Evolutionary conservation across 2,888 invertebrate species (phyloP).

Genomic region (Camptogramma bilineatum): DNA sequence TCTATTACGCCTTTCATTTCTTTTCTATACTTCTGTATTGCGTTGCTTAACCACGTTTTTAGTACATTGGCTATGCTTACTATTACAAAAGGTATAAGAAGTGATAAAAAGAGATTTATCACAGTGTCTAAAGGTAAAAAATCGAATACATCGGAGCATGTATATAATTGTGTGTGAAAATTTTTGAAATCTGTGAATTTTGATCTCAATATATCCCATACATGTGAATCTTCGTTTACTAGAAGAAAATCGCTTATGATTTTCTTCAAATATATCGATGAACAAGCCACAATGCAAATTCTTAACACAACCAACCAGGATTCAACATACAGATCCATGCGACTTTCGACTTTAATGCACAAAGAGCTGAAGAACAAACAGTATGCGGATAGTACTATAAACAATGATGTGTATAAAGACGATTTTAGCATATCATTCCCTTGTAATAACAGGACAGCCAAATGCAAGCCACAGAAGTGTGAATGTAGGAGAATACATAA

Average conservation of each 20-base stretch:
- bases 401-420: conserved; percentile 79
- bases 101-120: conserved; percentile 78
- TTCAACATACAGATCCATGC: conserved; percentile 63
- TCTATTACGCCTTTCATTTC: conserved; percentile 41
- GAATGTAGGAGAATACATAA: conserved; percentile 71
- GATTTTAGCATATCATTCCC: conserved; percentile 80
- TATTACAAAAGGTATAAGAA: conserved; percentile 85
- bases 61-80: conserved; percentile 70
- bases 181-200: conserved; percentile 89
- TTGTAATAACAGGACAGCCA: conserved; percentile 70
- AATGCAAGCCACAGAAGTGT: conserved; percentile 75
- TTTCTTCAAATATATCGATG: conserved; percentile 73
- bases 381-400: conserved; percentile 69
- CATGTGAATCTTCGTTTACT: conserved; percentile 86
- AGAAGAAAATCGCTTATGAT: conserved; percentile 65
- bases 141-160: conserved; percentile 91
- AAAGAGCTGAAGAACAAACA: conserved; percentile 68
- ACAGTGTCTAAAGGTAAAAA: conserved; percentile 86
- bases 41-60: conserved; percentile 64
- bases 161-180: conserved; percentile 92
- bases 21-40: conserved; percentile 38
- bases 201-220: conserved; percentile 89
- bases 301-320: conserved; percentile 61
- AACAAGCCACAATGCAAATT: conserved; percentile 49
- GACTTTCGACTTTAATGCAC: conserved; percentile 63